Base-by-base conservation (phyloP, 2,797 vertebrate species). In the Podargus strigoides region DNA sequence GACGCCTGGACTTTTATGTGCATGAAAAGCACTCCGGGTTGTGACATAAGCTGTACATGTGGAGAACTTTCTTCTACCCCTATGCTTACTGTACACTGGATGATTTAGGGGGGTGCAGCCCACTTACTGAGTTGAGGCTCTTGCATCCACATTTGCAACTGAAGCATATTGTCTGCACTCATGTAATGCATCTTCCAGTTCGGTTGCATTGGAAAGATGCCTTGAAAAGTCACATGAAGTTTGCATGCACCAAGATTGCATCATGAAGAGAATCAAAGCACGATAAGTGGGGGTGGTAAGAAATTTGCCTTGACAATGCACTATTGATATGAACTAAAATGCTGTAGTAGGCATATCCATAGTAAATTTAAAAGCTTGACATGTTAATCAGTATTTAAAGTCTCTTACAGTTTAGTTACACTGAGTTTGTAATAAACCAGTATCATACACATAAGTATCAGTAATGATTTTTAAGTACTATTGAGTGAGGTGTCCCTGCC, bases 201-300 rank as follows among this genome's bases (percentile, higher is more conserved):
- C 52, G 17, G 4, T 70, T 58, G 23, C 21, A 10, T 39, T 80
- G 47, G 39, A 80, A 90, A 30, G 30, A 23, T 72, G 9, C 27
- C 36, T 55, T 73, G 16, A 58, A 92, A 83, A 77, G 16, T 24
- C 34, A 7, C 1, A 1, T 58, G 36, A 55, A 55, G 19, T 79
- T 79, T 59, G 11, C 12, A 4, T 36, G 13, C 46, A 52, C 5
- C 13, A 59, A 39, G 17, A 58, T 13, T 58, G n/a, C 5, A 32
- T 62, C 11, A 24, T 41, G n/a, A 83, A 77, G 55, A 55, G 5
- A 75, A 39, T 76, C 59, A 68, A 90, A 76, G 6, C 50, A 58
- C 0, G 0, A 1, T 27, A 24, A 69, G 15, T 32, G 28, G 34
- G 8, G 12, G 9, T 68, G 10, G 10, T n/a, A 60, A 32, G 41